Evolutionary conservation across 2,113 vertebrate genomes (phyloP), one percentile per base, ranked within the genome.

Genomic region (Bos javanicus): DNA sequence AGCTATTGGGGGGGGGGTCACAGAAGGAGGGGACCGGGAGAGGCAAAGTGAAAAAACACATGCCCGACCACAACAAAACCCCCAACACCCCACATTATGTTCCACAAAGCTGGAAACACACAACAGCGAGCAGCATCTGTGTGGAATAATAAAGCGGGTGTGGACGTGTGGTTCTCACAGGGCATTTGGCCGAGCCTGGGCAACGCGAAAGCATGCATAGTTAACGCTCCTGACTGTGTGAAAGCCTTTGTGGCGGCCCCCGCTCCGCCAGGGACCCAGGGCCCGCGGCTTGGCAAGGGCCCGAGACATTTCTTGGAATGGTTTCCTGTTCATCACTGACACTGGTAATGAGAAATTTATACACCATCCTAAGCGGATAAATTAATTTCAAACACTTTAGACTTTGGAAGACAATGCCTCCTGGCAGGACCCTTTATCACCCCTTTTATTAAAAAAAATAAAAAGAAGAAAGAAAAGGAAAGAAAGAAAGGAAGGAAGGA

Each of bases 191-290:
- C 99, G 99, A 99, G 99, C 99, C 99, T 98, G 26, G 99, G 99
- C 99, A 99, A 99, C 99, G 99, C 98, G 98, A 99, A 99, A 99
- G 99, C 99, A 99, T 99, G 99, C 99, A 99, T 99, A 99, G 99
- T 99, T 99, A 99, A 99, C 99, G 94, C 98, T 99, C 96, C 98
- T 98, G 99, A 99, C 99, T 99, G 99, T 99, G 99, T 99, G 98
- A 99, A 99, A 98, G 98, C 99, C 98, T 99, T 99, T 99, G 99
- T 99, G 98, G 98, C 97, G 98, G 98, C 96, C 92, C 98, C 98
- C 98, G 98, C 99, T 99, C 98, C 97, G 99, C 96, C 96, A 99
- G 99, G 99, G 99, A 99, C 99, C 99, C 98, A 98, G 98, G 99
- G 99, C 99, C 99, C 98, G 97, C 98, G 98, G 98, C 99, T 99